Conservation (phyloP, 1,140 invertebrate species). For the Nephila pilipes region DNA sequence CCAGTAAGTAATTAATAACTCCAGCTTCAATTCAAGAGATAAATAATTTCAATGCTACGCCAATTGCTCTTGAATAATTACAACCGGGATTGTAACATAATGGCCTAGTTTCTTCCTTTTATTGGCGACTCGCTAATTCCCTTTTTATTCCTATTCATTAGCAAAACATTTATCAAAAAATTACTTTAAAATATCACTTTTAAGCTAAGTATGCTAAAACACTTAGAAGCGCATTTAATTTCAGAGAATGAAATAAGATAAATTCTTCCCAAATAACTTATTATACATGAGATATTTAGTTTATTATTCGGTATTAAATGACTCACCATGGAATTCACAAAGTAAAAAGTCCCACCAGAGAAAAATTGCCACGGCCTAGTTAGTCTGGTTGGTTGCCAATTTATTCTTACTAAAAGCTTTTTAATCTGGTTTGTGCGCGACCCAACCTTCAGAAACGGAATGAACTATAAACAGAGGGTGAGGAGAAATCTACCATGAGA, state of each 20-base stretch:
- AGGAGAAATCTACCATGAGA: conserved; percentile 1
- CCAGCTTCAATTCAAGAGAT: no score
- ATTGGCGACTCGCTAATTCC: no score
- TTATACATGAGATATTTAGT: neutral
- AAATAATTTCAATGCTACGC: no score
- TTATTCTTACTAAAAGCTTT: conserved; percentile 59
- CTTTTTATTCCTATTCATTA: no score
- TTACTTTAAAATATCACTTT: no score
- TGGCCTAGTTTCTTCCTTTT: no score
- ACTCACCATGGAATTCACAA: neutral
- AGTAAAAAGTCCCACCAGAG: neutral
- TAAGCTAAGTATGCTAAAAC: neutral
- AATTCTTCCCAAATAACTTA: neutral
- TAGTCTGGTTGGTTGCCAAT: conserved; percentile 60
- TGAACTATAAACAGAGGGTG: neutral
- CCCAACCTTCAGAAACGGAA: neutral
- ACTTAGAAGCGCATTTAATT: neutral
- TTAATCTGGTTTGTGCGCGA: conserved; percentile 40
- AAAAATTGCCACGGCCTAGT: neutral
- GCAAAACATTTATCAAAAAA: no score
- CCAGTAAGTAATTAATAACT: no score
- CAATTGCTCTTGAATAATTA: no score
- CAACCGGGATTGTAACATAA: no score
- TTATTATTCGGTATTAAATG: neutral
- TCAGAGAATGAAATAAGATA: neutral